Conservation (phyloP, 2,888 invertebrate species). For the Philopedon plagiatum region DNA sequence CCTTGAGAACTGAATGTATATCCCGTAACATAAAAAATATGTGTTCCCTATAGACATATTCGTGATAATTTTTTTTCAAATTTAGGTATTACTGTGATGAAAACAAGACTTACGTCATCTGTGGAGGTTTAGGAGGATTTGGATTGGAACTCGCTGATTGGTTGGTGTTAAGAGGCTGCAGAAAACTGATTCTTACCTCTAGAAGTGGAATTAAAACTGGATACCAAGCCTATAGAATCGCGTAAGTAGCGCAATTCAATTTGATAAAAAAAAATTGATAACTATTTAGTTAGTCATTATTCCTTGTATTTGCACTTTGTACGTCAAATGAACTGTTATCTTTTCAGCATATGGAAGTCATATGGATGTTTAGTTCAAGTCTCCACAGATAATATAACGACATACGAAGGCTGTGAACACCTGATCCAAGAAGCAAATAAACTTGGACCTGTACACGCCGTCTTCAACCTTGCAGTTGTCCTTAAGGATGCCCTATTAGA, state of each 20-base stretch:
- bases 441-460: conserved; percentile 83
- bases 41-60: too few species aligned
- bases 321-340: background rate
- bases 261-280: too few species aligned
- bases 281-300: too few species aligned
- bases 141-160: conserved; percentile 91
- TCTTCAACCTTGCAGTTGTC: conserved; percentile 89
- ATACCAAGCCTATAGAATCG: conserved; percentile 76
- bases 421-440: conserved; percentile 76
- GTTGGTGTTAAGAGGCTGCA: conserved; percentile 86
- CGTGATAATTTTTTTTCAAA: background rate
- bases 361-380: conserved; percentile 80
- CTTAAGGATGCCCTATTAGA: conserved; percentile 82
- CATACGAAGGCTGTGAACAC: conserved; percentile 76
- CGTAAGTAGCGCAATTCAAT: too few species aligned
- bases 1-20: too few species aligned
- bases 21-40: too few species aligned
- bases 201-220: conserved; percentile 85
- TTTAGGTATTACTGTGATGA: conserved; percentile 71
- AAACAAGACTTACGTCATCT: conserved; percentile 74
- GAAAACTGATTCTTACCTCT: conserved; percentile 84
- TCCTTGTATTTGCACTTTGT: too few species aligned
- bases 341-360: conserved; percentile 56
- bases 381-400: conserved; percentile 81
- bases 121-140: conserved; percentile 92